A percentile compares a stretch with the other conserved stretches of the same genome.
Evolutionary conservation across 1,140 invertebrate species (phyloP).

Genomic region (Mycetomoellerius zeteki): DNA sequence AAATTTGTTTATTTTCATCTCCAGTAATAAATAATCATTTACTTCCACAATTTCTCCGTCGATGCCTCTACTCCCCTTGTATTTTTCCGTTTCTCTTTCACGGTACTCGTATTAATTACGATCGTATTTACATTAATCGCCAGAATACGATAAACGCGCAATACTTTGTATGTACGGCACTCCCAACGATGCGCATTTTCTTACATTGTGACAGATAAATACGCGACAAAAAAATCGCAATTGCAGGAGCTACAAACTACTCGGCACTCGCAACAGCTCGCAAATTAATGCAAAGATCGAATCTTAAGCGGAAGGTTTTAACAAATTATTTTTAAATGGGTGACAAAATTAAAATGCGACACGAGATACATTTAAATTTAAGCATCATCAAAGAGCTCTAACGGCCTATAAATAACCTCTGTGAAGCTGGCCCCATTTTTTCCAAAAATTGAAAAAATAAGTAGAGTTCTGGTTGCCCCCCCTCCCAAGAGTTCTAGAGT

Average conservation of each 20-base stretch:
- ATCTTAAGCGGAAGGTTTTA: neutral
- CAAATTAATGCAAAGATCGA: neutral
- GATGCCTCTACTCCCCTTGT: neutral
- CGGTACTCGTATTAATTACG: conserved; percentile 18
- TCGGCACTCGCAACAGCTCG: neutral
- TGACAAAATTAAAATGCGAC: neutral
- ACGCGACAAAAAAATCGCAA: neutral
- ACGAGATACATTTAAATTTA: neutral
- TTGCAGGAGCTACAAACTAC: neutral
- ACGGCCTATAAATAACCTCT: no score
- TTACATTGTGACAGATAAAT: neutral
- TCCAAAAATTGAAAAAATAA: no score
- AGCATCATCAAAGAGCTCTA: neutral
- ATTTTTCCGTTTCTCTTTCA: neutral
- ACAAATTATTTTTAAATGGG: neutral
- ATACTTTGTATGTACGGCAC: conserved; percentile 2
- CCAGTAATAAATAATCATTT: neutral
- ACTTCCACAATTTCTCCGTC: neutral
- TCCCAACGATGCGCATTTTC: conserved; percentile 18
- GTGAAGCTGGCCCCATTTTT: no score
- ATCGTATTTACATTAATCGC: neutral
- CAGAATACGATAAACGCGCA: conserved; percentile 10
- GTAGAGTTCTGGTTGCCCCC: no score
- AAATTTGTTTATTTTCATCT: no score
- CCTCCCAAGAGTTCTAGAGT: no score